Evolutionary conservation across 2,888 invertebrate genomes (phyloP).

Genomic region (Mythimna loreyi): DNA sequence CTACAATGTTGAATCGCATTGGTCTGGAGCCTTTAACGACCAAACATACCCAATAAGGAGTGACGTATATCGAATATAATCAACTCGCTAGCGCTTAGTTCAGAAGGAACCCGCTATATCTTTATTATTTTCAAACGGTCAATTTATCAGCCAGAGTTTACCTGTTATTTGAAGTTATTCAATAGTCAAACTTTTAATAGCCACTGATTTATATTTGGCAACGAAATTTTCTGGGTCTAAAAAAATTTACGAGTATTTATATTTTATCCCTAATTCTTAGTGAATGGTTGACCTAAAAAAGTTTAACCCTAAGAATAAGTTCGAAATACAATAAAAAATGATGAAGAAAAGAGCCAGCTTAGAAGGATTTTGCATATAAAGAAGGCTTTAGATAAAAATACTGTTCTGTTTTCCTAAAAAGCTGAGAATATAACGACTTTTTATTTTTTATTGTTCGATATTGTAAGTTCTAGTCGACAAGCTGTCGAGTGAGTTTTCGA

Average conservation of each 20-base stretch:
- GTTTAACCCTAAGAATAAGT: neutral
- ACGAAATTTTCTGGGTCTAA: neutral
- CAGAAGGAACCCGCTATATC: constrained; percentile 11
- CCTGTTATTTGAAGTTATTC: constrained; percentile 16
- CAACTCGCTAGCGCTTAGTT: constrained; percentile 7
- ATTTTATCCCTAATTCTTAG: constrained; percentile 3
- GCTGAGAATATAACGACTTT: neutral
- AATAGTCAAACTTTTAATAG: constrained; percentile 14
- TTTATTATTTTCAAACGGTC: constrained; percentile 7
- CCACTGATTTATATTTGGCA: constrained; percentile 1
- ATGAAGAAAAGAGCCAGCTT: constrained; percentile 2
- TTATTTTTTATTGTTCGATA: neutral
- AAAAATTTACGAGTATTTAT: neutral
- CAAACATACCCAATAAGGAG: neutral
- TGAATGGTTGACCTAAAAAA: constrained; percentile 9
- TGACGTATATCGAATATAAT: constrained; percentile 7
- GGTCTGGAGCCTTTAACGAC: neutral
- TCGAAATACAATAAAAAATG: neutral
- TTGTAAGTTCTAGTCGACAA: constrained; percentile 7
- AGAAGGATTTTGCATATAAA: constrained; percentile 1
- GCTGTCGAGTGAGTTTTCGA: constrained; percentile 36
- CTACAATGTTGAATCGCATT: neutral
- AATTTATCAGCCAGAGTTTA: constrained; percentile 2
- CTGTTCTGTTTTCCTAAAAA: neutral
- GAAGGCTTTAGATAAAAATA: neutral